Evolutionary conservation across 2,113 vertebrate species (phyloP).

Genomic region (Asarcornis scutulata): DNA sequence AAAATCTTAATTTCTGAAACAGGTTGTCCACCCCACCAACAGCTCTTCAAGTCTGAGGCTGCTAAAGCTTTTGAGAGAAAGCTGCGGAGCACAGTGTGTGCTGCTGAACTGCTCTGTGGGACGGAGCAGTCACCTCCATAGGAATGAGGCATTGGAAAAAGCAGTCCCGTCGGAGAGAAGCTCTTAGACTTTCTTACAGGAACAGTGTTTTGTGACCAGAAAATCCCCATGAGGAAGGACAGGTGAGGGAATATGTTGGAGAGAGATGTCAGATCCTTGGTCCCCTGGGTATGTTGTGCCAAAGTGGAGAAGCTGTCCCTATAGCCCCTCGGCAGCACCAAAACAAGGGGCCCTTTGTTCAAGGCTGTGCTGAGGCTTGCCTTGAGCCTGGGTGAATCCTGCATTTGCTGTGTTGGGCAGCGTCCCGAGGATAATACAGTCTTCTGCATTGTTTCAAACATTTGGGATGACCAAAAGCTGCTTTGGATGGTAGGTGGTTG

Average conservation of each 20-base stretch:
- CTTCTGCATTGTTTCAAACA: rapidly evolving
- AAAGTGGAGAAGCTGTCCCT: neutral
- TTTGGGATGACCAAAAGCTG: rapidly evolving
- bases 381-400: neutral
- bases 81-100: neutral
- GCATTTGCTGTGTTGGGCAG: neutral
- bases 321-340: rapidly evolving
- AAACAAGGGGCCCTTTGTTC: neutral
- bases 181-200: neutral
- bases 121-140: neutral
- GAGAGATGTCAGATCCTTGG: neutral
- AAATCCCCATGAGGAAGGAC: neutral
- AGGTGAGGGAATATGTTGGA: neutral
- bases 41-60: neutral
- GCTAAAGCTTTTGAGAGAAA: neutral
- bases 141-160: neutral
- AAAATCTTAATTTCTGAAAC: neutral
- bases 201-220: neutral
- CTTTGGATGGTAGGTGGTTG: neutral
- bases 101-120: neutral
- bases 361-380: rapidly evolving
- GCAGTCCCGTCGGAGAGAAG: neutral
- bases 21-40: neutral
- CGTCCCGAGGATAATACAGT: neutral
- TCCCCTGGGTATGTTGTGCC: rapidly evolving